Evolutionary conservation across 2,888 invertebrate genomes (phyloP).

Genomic region (Acheta domesticus): DNA sequence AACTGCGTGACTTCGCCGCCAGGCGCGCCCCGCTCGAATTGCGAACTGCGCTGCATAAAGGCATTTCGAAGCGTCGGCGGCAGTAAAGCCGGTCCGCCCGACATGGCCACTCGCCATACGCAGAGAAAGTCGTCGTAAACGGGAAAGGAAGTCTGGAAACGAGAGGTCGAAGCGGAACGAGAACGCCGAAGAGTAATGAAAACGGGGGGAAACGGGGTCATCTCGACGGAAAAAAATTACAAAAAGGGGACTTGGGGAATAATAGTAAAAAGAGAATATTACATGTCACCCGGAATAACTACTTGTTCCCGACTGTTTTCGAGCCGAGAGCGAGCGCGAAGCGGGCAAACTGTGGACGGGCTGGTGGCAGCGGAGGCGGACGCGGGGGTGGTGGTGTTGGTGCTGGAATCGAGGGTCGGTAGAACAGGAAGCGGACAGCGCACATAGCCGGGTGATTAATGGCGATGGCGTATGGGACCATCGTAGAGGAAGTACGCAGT

Average conservation of each 20-base stretch:
- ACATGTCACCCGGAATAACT: conserved; percentile 5
- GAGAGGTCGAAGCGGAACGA: background rate
- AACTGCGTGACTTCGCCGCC: too few species aligned
- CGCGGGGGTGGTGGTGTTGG: too few species aligned
- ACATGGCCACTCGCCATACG: too few species aligned
- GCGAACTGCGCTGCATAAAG: background rate
- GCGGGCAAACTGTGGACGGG: background rate
- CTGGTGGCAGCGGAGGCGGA: too few species aligned
- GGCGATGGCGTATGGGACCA: too few species aligned
- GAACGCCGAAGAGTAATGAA: conserved; percentile 5
- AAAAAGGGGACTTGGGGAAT: background rate
- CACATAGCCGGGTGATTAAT: too few species aligned
- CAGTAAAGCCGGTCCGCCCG: too few species aligned
- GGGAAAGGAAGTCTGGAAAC: background rate
- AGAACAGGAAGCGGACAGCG: too few species aligned
- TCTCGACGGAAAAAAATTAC: background rate
- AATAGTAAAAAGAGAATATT: conserved; percentile 2
- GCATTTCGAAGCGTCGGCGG: background rate
- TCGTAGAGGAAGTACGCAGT: too few species aligned
- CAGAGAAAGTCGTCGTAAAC: background rate
- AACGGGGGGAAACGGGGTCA: background rate
- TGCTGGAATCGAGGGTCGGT: too few species aligned
- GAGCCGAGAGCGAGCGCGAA: background rate
- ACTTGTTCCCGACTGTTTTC: background rate
- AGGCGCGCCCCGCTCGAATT: background rate